Evolutionary conservation across 2,113 vertebrate species (phyloP).

Genomic region (Muscicapa adusta): DNA sequence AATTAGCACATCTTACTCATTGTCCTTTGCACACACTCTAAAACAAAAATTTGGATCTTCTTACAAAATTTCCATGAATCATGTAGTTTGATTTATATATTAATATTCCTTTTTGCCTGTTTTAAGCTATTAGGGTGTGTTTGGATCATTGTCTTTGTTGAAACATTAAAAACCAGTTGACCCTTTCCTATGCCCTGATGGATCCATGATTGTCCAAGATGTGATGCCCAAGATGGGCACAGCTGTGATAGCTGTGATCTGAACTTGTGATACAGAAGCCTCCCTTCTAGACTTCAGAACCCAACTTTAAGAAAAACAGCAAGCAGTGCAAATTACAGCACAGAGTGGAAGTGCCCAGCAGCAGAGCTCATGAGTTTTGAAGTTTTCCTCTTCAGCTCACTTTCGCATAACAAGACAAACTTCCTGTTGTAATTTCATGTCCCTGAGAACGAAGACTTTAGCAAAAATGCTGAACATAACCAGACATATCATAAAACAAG

Average conservation of each 20-base stretch:
- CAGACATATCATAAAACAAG: slow-evolving; percentile 12
- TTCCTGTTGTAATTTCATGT: not conserved
- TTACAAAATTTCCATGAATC: not conserved
- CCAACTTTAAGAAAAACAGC: not conserved
- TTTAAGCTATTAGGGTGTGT: not conserved
- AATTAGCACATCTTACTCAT: not conserved
- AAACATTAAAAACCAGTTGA: not conserved
- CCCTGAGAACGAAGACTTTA: not conserved
- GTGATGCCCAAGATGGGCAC: no score
- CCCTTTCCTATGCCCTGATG: not conserved
- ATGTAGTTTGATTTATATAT: not conserved
- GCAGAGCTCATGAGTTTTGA: not conserved
- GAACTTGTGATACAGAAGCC: not conserved
- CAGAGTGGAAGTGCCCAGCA: not conserved
- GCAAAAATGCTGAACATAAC: not conserved
- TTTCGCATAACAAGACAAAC: not conserved
- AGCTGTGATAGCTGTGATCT: not conserved
- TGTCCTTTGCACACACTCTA: not conserved
- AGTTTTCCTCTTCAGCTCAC: not conserved
- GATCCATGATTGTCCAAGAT: not conserved
- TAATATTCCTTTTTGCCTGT: not conserved
- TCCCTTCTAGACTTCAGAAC: not conserved
- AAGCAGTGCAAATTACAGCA: not conserved
- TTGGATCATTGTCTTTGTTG: not conserved
- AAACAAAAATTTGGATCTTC: not conserved